phyloP scores from a whole-genome alignment of 2,888 invertebrate species.

The Periphyllus acericola region DNA sequence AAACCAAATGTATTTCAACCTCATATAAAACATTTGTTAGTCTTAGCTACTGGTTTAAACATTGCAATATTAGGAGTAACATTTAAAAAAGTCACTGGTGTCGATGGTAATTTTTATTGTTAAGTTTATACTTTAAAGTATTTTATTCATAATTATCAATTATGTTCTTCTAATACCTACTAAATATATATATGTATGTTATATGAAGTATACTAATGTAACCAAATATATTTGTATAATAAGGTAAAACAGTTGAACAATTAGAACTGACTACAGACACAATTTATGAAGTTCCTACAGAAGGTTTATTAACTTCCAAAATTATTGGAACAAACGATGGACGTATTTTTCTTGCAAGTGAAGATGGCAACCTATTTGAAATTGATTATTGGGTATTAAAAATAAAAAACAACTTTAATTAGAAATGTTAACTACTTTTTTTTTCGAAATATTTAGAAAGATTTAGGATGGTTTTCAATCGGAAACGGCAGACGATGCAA shows the following conservation, averaged over 20 bases:
- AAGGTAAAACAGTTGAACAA: constrained; percentile 53
- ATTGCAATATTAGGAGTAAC: constrained; percentile 87
- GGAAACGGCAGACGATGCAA: constrained; percentile 87
- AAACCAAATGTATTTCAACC: constrained; percentile 88
- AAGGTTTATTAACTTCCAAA: constrained; percentile 84
- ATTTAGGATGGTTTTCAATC: constrained; percentile 80
- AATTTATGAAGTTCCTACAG: constrained; percentile 91
- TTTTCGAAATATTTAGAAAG: constrained; percentile 71
- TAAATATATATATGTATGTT: constrained; percentile 66
- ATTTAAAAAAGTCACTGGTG: constrained; percentile 67
- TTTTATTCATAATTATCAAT: neutral
- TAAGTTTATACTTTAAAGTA: neutral
- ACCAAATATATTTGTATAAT: constrained; percentile 72
- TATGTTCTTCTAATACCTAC: neutral
- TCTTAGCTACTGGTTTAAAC: constrained; percentile 94
- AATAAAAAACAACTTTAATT: neutral
- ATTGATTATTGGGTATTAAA: constrained; percentile 84
- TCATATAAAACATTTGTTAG: constrained; percentile 89
- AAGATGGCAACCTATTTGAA: constrained; percentile 95
- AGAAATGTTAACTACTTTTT: constrained; percentile 35
- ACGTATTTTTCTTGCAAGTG: constrained; percentile 92
- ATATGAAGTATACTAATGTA: constrained; percentile 76
- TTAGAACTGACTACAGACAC: constrained; percentile 83
- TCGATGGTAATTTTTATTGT: constrained; percentile 64
- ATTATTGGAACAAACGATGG: constrained; percentile 85